A percentile compares a stretch with the other conserved stretches of the same genome.
These are phyloP conservation scores for Picathartes gymnocephalus DNA, from an alignment of 2,113 vertebrate genomes.

Conservation along the genomic window DNA sequence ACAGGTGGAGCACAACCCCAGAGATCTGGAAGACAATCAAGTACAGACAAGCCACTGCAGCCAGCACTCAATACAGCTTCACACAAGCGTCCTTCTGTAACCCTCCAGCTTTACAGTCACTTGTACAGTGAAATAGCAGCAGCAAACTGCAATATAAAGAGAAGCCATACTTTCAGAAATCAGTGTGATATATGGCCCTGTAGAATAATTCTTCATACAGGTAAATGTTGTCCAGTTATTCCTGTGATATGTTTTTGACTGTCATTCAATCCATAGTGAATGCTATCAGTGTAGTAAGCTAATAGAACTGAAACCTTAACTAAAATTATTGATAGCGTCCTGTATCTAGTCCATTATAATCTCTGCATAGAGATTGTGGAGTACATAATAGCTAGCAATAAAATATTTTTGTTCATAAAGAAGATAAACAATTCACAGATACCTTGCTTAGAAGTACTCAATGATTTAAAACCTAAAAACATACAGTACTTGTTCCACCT, in stretches of 20 bases:
- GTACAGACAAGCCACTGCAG: constrained; percentile 36
- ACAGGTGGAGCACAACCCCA: constrained; percentile 56
- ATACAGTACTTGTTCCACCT: constrained; percentile 10
- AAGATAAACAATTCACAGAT: neutral
- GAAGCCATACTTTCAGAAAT: neutral
- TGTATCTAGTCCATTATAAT: constrained; percentile 67
- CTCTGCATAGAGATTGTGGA: constrained; percentile 67
- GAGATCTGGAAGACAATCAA: constrained; percentile 54
- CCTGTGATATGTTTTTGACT: constrained; percentile 23
- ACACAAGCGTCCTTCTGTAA: constrained; percentile 11
- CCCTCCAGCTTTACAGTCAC: neutral
- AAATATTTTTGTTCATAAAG: constrained; percentile 66
- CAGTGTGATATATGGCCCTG: accelerated
- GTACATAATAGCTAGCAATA: constrained; percentile 72
- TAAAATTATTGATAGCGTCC: constrained; percentile 50
- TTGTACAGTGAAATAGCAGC: neutral
- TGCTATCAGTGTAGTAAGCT: constrained; percentile 55
- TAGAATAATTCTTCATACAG: neutral
- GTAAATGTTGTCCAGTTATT: neutral
- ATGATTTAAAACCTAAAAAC: constrained; percentile 24
- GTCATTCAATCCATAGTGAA: neutral
- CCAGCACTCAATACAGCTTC: neutral
- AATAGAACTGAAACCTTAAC: constrained; percentile 67
- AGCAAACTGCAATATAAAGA: neutral
- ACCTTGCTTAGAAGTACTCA: constrained; percentile 12